phyloP scores from a whole-genome alignment of 2,113 vertebrate species.

The Mustela nigripes region DNA sequence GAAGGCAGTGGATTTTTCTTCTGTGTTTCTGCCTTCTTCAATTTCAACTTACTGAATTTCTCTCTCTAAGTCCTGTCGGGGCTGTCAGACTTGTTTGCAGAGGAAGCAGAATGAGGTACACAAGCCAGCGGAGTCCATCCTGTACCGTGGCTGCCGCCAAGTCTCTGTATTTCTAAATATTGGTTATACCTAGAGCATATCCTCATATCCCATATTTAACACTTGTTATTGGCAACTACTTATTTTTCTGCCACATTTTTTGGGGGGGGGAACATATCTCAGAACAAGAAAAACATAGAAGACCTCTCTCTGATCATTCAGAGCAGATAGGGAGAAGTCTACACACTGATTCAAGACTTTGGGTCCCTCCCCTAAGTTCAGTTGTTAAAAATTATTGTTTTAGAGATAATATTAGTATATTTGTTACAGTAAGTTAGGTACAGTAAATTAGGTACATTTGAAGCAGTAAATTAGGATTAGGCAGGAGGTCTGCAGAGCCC shows the following conservation, averaged over 20 bases:
- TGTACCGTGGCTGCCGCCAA: neutral
- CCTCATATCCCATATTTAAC: neutral
- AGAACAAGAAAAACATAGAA: slow-evolving; percentile 27
- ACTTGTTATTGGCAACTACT: neutral
- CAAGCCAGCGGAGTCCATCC: neutral
- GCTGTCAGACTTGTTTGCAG: neutral
- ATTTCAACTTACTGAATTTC: neutral
- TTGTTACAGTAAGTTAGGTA: neutral
- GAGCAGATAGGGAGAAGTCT: neutral
- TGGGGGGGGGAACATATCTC: neutral
- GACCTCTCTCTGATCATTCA: neutral
- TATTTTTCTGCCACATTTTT: neutral
- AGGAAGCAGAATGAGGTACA: neutral
- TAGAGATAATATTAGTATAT: neutral
- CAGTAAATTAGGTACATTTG: neutral
- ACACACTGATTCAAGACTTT: neutral
- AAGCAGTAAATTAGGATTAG: neutral
- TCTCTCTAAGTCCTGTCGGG: neutral
- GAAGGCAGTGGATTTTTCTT: neutral
- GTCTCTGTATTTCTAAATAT: neutral
- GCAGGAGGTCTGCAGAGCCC: neutral
- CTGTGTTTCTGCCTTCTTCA: neutral
- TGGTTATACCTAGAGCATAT: neutral
- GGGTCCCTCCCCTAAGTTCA: neutral
- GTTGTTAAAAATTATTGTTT: slow-evolving; percentile 2